These are phyloP conservation scores for Drosophila koepferae DNA, from an alignment of 2,888 invertebrate species.

Conservation along the genomic window DNA sequence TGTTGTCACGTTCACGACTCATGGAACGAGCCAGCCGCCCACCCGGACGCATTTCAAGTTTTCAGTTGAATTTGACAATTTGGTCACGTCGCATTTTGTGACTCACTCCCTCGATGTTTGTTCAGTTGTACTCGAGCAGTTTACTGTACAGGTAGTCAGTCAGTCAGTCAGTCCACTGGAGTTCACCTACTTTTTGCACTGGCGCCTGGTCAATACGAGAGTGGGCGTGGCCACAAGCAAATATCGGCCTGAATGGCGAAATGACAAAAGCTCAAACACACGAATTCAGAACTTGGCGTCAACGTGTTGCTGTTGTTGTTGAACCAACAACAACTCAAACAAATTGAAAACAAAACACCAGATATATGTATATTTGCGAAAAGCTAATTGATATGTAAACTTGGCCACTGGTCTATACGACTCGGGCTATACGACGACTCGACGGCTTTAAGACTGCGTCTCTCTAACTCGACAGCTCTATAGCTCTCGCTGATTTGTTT, in stretches of 20 bases:
- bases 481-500: slow-evolving; percentile 16
- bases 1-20: slow-evolving; percentile 38
- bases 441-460: neutral
- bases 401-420: slow-evolving; percentile 37
- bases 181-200: slow-evolving; percentile 8
- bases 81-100: slow-evolving; percentile 33
- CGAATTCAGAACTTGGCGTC: slow-evolving; percentile 17
- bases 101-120: slow-evolving; percentile 32
- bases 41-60: slow-evolving; percentile 23
- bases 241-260: slow-evolving; percentile 14
- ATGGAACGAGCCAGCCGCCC: slow-evolving; percentile 1
- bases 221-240: slow-evolving; percentile 1
- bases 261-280: slow-evolving; percentile 9
- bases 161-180: neutral
- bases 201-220: slow-evolving; percentile 14
- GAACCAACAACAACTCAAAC: slow-evolving; percentile 36
- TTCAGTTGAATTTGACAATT: slow-evolving; percentile 33
- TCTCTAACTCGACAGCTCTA: neutral
- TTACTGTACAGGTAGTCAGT: slow-evolving; percentile 1
- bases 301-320: slow-evolving; percentile 26
- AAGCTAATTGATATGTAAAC: slow-evolving; percentile 72
- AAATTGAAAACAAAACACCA: slow-evolving; percentile 22
- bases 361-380: neutral
- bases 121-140: neutral
- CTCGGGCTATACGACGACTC: slow-evolving; percentile 11